These are phyloP conservation scores for Eumacrocentrus americanus DNA, from an alignment of 2,888 invertebrate genomes.

Conservation along the genomic window DNA sequence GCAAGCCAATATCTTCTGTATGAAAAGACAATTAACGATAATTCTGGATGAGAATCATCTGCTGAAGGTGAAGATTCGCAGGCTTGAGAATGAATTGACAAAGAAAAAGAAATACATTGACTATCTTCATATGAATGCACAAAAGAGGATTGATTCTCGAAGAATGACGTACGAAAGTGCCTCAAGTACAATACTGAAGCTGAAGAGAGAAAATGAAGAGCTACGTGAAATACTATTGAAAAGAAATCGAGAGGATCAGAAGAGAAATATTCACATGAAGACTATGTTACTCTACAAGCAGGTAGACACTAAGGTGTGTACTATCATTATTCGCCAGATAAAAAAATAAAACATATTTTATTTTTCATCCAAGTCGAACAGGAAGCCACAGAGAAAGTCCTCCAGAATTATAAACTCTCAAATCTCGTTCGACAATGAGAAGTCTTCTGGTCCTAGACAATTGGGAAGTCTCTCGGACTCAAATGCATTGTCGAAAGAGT, in stretches of 20 bases:
- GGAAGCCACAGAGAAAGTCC: background rate
- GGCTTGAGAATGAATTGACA: slow-evolving; percentile 45
- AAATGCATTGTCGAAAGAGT: slow-evolving; percentile 2
- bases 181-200: slow-evolving; percentile 24
- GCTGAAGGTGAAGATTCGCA: slow-evolving; percentile 50
- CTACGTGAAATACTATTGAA: slow-evolving; percentile 31
- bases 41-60: slow-evolving; percentile 47
- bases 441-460: background rate
- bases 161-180: slow-evolving; percentile 29
- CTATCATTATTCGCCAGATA: no score
- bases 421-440: background rate
- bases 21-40: slow-evolving; percentile 44
- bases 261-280: slow-evolving; percentile 31
- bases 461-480: slow-evolving; percentile 9
- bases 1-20: slow-evolving; percentile 43
- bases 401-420: background rate
- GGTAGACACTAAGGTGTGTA: slow-evolving; percentile 28
- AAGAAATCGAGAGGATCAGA: slow-evolving; percentile 28
- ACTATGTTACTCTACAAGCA: slow-evolving; percentile 32
- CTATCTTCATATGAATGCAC: slow-evolving; percentile 33
- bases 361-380: background rate
- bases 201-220: slow-evolving; percentile 32
- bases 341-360: no score
- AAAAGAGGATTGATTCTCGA: slow-evolving; percentile 26
- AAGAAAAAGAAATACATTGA: slow-evolving; percentile 49